Conservation (phyloP, 2,888 invertebrate genomes). For the Apamea anceps region DNA sequence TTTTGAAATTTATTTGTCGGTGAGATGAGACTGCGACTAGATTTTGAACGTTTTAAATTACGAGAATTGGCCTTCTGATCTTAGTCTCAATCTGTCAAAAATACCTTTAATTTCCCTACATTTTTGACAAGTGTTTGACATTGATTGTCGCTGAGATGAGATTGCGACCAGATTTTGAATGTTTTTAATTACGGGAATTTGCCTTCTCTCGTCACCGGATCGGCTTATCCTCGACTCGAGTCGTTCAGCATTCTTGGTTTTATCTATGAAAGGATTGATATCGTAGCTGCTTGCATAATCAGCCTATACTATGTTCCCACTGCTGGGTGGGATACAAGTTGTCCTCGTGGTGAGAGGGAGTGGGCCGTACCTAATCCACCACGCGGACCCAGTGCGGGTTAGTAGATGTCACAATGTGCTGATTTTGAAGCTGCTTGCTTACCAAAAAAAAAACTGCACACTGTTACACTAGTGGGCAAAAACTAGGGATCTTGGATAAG, state of each 20-base stretch:
- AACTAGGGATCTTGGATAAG: neutral
- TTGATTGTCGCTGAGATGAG: too few relatives aligned
- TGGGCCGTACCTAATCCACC: neutral
- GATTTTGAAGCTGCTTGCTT: neutral
- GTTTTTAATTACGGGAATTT: too few relatives aligned
- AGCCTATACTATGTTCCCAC: neutral
- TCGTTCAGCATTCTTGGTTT: neutral
- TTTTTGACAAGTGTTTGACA: too few relatives aligned
- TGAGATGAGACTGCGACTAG: too few relatives aligned
- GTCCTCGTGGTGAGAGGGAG: neutral
- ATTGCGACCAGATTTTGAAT: too few relatives aligned
- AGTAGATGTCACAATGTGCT: neutral
- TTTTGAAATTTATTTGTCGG: too few relatives aligned
- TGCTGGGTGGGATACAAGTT: neutral
- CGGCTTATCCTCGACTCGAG: neutral
- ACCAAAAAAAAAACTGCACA: neutral
- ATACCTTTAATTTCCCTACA: too few relatives aligned
- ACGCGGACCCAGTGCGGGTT: neutral
- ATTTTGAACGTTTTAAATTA: too few relatives aligned
- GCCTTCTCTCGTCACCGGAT: neutral
- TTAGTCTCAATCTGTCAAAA: too few relatives aligned
- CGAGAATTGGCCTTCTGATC: too few relatives aligned
- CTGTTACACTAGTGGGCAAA: rapidly evolving
- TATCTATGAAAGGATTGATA: neutral
- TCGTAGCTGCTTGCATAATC: neutral